phyloP scores from a whole-genome alignment of 92 coral and sea anemone species.

The Palythoa grandiflora region DNA sequence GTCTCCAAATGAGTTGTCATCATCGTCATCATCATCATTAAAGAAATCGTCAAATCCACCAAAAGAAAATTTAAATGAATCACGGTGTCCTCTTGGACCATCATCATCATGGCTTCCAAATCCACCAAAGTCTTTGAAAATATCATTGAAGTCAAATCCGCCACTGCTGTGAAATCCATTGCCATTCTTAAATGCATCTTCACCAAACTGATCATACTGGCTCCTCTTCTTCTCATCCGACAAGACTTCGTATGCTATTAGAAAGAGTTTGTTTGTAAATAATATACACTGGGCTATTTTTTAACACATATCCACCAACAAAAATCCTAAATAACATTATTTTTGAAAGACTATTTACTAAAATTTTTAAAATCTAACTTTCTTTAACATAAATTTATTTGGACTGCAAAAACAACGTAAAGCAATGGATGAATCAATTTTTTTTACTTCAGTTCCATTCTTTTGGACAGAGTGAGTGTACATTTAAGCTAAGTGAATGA shows the following conservation, averaged over 20 bases:
- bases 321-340: too few species aligned
- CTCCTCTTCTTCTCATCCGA: conserved; percentile 94
- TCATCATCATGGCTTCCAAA: conserved; percentile 56
- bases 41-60: conserved; percentile 99
- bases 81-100: conserved; percentile 72
- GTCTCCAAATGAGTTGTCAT: conserved; percentile 78
- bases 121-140: conserved; percentile 88
- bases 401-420: too few species aligned
- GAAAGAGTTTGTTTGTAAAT: neutral
- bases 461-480: too few species aligned
- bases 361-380: too few species aligned
- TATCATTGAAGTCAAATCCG: conserved; percentile 80
- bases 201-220: conserved; percentile 99
- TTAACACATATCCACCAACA: too few species aligned
- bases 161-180: conserved; percentile 59
- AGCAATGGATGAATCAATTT: too few species aligned
- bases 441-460: too few species aligned
- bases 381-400: too few species aligned
- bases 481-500: too few species aligned
- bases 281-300: too few species aligned
- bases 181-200: conserved; percentile 92
- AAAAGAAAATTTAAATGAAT: conserved; percentile 89
- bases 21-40: conserved; percentile 87
- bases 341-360: too few species aligned
- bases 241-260: conserved; percentile 92